Evolutionary conservation across 2,113 vertebrate species (phyloP).

Genomic region (Chrysemys picta): DNA sequence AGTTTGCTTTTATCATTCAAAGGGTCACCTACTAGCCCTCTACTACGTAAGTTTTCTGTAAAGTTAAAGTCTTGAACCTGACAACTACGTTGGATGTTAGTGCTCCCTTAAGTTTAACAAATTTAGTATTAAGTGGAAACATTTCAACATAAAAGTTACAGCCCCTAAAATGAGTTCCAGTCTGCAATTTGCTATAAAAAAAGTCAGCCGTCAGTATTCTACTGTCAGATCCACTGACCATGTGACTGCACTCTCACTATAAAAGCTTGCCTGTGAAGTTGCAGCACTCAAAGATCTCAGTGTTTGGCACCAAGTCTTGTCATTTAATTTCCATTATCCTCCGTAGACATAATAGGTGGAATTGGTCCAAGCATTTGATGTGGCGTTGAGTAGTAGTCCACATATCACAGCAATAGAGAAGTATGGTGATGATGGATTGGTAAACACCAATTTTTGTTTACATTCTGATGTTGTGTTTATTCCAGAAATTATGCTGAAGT

Average conservation of each 20-base stretch:
- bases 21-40: neutral
- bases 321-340: neutral
- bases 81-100: neutral
- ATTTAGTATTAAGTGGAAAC: neutral
- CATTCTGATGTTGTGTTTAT: neutral
- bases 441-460: neutral
- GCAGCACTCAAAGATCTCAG: neutral
- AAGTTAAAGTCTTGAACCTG: neutral
- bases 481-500: neutral
- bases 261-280: neutral
- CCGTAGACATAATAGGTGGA: neutral
- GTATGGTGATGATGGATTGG: neutral
- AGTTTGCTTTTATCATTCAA: neutral
- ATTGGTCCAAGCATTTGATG: neutral
- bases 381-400: neutral
- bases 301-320: neutral
- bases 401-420: neutral
- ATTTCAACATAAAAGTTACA: neutral
- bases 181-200: neutral
- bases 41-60: neutral
- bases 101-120: neutral
- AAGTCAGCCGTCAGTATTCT: neutral
- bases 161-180: neutral
- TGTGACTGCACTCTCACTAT: neutral
- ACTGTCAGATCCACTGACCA: neutral